Evolutionary conservation across 2,888 invertebrate species (phyloP), one percentile per base, ranked within the genome.

Genomic region (Ellobium chinense): DNA sequence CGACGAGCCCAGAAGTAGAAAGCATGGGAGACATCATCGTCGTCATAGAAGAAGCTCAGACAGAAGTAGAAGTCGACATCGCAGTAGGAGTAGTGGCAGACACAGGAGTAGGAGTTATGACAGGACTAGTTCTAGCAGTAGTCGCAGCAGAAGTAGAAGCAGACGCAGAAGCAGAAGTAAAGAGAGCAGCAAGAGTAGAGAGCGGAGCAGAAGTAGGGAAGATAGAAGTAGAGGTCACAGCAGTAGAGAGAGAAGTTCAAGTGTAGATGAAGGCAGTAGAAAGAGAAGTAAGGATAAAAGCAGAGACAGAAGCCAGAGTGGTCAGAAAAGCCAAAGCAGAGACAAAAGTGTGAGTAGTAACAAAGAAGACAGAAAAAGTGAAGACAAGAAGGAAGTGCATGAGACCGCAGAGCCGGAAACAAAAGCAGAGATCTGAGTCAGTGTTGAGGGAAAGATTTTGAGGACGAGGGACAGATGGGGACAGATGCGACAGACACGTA

Each of bases 41-140:
- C 70, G 31, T 21, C 34, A 34, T 0, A 29, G 39, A 5, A 27
- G 70, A 9, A 65, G 66, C 31, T 62, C 58, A 56, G 58, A 37
- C 37, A 79, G 66, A 27, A 75, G 75, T 46, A 68, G 80, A 36
- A 69, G 60, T 63, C 66, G 75, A 37, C 31, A 39, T 29, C n/a
- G 80, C 18, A 56, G 60, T 31, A 73, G 80, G 9, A 39, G 63
- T 27, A 75, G 70, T 2, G 54, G 56, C 46, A 36, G 54, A 12
- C 24, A 39, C 27, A 65, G 75, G 5, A 27, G 29, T 65, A n/a
- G 62, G 0, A 65, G 65, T 34, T 9, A n/a, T 31, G 12, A 7
- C 29, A 72, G 68, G 4, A 36, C 18, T 18, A 60, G 62, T 14
- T 37, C 46, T 21, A 37, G 60, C 0, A 27, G 62, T 2, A 37